Conservation (phyloP, 2,888 invertebrate genomes). For the Acanthococcus lagerstroemiae region DNA sequence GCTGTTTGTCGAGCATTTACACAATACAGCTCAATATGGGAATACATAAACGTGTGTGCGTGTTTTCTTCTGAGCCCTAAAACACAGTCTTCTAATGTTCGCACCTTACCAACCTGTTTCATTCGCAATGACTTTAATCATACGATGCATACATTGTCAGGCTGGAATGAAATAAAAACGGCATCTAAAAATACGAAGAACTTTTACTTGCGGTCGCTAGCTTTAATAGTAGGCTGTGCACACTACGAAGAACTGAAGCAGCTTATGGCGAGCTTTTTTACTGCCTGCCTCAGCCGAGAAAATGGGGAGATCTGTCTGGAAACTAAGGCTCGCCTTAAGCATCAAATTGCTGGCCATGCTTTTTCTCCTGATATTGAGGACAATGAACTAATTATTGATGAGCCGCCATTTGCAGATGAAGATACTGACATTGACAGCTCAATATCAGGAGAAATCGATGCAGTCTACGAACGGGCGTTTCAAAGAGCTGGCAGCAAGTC, state of each 20-base stretch:
- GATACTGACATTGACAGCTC: background rate
- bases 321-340: background rate
- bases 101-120: background rate
- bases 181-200: background rate
- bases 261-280: background rate
- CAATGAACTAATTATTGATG: no score
- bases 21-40: background rate
- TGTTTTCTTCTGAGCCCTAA: no score
- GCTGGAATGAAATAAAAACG: background rate
- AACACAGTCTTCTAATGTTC: constrained; percentile 12
- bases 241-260: background rate
- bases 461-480: background rate
- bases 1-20: constrained; percentile 24
- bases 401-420: background rate
- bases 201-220: background rate
- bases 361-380: background rate
- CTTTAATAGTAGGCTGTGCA: background rate
- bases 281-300: background rate
- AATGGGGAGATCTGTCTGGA: background rate
- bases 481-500: background rate
- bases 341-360: background rate
- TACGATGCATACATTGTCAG: background rate
- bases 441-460: constrained; percentile 11
- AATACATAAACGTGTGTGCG: constrained; percentile 24
- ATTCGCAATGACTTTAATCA: background rate